These are phyloP conservation scores for Hemiprocne comata DNA, from an alignment of 2,113 vertebrate genomes.

Conservation along the genomic window DNA sequence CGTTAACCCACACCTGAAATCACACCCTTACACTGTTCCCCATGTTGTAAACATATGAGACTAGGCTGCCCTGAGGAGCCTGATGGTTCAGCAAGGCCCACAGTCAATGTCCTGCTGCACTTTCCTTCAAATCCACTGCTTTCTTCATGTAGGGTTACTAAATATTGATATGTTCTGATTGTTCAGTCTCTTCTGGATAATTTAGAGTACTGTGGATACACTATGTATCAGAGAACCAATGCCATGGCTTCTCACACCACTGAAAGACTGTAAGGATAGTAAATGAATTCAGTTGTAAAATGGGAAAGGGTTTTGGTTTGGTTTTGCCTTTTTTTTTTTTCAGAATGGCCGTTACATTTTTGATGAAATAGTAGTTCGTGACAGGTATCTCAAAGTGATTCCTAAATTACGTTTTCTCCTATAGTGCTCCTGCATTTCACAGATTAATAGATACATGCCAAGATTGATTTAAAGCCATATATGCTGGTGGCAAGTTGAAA, in stretches of 20 bases:
- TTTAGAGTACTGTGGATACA: neutral
- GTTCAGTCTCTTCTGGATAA: neutral
- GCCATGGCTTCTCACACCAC: neutral
- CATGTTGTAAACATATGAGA: neutral
- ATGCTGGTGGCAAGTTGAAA: neutral
- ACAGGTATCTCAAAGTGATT: neutral
- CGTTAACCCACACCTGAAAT: neutral
- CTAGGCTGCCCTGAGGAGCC: neutral
- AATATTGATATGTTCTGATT: neutral
- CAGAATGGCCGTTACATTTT: neutral
- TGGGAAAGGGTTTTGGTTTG: neutral
- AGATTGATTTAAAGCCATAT: neutral
- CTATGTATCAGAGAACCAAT: neutral
- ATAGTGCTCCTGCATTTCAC: neutral
- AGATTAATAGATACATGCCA: neutral
- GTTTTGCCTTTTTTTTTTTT: neutral
- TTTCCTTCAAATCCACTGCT: neutral
- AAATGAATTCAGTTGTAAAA: neutral
- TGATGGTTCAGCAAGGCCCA: neutral
- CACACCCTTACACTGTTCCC: neutral
- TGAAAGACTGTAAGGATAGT: neutral
- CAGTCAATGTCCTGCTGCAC: neutral
- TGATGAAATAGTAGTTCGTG: neutral
- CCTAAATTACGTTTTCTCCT: neutral
- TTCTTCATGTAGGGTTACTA: neutral